These are phyloP conservation scores for Crypturellus tataupa DNA, from an alignment of 2,797 vertebrate species.

Conservation along the genomic window DNA sequence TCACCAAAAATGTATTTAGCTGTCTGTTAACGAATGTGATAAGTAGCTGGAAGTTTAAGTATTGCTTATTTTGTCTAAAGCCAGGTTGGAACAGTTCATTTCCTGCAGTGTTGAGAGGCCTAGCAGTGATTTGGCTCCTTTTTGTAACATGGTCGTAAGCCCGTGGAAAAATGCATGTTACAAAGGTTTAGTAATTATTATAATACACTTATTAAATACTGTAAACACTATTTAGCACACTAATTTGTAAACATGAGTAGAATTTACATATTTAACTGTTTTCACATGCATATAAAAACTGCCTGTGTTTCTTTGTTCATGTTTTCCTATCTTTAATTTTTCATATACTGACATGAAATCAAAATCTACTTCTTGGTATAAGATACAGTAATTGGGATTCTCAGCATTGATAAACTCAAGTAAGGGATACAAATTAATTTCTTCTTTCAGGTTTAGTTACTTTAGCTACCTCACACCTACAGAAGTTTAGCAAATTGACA, in stretches of 20 bases:
- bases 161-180: background rate
- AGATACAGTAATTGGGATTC: background rate
- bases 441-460: background rate
- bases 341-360: background rate
- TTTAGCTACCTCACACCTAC: background rate
- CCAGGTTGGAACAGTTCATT: slow-evolving; percentile 1
- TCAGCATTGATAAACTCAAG: background rate
- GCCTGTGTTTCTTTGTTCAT: background rate
- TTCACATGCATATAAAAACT: background rate
- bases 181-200: background rate
- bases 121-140: background rate
- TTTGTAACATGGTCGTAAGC: background rate
- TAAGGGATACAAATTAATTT: background rate
- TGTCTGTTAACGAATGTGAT: background rate
- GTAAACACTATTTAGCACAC: too few relatives aligned
- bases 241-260: too few relatives aligned
- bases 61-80: slow-evolving; percentile 46
- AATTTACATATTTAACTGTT: background rate
- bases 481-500: background rate
- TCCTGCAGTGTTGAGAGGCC: background rate
- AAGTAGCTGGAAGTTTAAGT: background rate
- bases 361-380: background rate
- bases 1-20: background rate
- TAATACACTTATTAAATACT: background rate
- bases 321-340: slow-evolving; percentile 3